Evolutionary conservation across 2,888 invertebrate genomes (phyloP).

Genomic region (Agonopterix alstromeriana): DNA sequence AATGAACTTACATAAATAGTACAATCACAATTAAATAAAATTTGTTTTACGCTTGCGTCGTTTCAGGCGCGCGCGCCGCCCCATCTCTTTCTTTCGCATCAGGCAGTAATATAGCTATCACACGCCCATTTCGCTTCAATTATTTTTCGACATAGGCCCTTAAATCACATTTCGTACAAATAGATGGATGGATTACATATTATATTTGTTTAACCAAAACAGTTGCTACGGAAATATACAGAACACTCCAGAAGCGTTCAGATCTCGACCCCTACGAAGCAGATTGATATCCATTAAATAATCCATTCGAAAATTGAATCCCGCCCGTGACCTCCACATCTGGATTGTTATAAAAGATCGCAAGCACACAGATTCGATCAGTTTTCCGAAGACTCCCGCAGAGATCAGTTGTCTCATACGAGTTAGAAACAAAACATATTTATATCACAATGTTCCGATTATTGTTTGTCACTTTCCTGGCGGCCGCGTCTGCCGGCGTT

Average conservation of each 20-base stretch:
- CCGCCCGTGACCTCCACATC: constrained; percentile 45
- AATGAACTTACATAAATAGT: too few species aligned
- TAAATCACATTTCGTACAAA: too few species aligned
- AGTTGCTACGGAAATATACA: background rate
- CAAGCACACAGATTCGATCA: constrained; percentile 18
- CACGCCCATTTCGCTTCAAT: too few species aligned
- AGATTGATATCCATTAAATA: constrained; percentile 39
- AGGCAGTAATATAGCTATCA: too few species aligned
- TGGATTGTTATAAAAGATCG: constrained; percentile 42
- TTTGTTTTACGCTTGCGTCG: too few species aligned
- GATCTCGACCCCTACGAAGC: constrained; percentile 14
- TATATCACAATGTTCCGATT: constrained; percentile 40
- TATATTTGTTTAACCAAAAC: too few species aligned
- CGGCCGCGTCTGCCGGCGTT: constrained; percentile 39
- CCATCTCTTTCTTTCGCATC: too few species aligned
- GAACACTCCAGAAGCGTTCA: constrained; percentile 20
- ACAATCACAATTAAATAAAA: too few species aligned
- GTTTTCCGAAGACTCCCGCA: constrained; percentile 32
- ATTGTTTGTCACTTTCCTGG: constrained; percentile 35
- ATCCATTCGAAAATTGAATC: constrained; percentile 34
- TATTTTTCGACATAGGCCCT: too few species aligned
- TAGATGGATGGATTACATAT: too few species aligned
- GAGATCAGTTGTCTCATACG: constrained; percentile 2
- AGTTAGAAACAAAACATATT: constrained; percentile 22
- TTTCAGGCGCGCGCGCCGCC: too few species aligned